Evolutionary conservation across 2,888 invertebrate species (phyloP), one percentile per base, ranked within the genome.

Genomic region (Lithodes maja): DNA sequence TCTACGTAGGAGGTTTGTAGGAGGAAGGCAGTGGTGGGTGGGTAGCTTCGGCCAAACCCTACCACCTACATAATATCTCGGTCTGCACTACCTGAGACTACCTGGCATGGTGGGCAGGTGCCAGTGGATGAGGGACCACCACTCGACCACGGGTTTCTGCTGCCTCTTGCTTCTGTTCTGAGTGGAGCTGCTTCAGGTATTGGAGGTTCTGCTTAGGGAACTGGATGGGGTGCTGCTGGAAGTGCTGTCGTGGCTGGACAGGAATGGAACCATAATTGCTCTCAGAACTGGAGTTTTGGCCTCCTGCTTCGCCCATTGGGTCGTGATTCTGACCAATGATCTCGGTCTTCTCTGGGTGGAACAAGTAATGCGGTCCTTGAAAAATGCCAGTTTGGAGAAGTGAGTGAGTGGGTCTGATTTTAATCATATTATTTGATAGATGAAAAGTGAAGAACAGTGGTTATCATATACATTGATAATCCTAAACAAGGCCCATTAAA

Each of bases 21-120:
- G 33, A 33, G 33, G 33, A 33, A 33, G 33, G 33, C 33, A 33
- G 33, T 33, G 61, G 17, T 12, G 2, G 2, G 17, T 71, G 71
- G 71, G 3, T 12, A 17, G 71, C 71, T 71, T 12, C 71, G n/a
- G 54, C 82, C 81, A 82, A 81, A 74, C 74, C 49, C 75, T 71
- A 83, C 83, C 87, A 87, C 87, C 87, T 87, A 87, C 87, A 83
- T 74, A 87, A 33, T 33, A 33, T 78, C 87, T 75, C 79, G 83
- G 87, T 83, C 79, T 87, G 54, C 83, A 78, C 87, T 87, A 87
- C 87, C 87, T 87, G 87, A 78, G 87, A 78, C 87, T 87, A 87
- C 87, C 87, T 87, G 87, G 83, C 87, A 83, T 78, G 83, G 69
- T 83, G 87, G 83, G 83, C 87, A 83, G 87, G 87, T 53, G 87